Evolutionary conservation across 1,140 invertebrate species (phyloP).

Genomic region (Physella acuta): DNA sequence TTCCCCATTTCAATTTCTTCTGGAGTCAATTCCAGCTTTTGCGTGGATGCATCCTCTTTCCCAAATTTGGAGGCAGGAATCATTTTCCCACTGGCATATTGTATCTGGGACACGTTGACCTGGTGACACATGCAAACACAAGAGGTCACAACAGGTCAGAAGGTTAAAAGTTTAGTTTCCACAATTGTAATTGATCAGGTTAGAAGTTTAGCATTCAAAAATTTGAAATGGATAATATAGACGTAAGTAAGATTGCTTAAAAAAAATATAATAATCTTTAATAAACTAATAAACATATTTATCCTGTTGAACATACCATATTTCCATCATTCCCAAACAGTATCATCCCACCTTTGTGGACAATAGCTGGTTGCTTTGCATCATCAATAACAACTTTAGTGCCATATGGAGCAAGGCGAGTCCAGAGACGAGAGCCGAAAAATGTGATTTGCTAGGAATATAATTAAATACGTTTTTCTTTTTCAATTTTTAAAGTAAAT

Average conservation of each 20-base stretch:
- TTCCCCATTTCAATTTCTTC: constrained; percentile 74
- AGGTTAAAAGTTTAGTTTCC: too few relatives aligned
- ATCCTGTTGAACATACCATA: constrained; percentile 66
- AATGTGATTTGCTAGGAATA: constrained; percentile 64
- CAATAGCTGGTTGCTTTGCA: constrained; percentile 66
- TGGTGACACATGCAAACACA: too few relatives aligned
- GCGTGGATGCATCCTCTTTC: constrained; percentile 62
- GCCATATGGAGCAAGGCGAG: constrained; percentile 66
- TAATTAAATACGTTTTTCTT: too few relatives aligned
- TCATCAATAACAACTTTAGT: constrained; percentile 69
- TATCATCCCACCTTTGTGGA: constrained; percentile 80
- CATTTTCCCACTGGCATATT: constrained; percentile 76
- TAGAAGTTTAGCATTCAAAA: too few relatives aligned
- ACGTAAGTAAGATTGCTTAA: too few relatives aligned
- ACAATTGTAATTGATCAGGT: too few relatives aligned
- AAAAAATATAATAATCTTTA: too few relatives aligned
- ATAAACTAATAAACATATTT: too few relatives aligned
- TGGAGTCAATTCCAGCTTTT: constrained; percentile 71
- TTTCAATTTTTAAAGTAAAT: too few relatives aligned
- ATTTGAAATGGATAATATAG: too few relatives aligned
- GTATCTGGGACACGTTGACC: constrained; percentile 70
- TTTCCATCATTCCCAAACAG: constrained; percentile 76
- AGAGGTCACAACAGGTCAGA: too few relatives aligned
- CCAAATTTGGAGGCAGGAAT: constrained; percentile 82
- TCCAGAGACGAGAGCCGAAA: constrained; percentile 80